Conservation (phyloP, 2,888 invertebrate species). For the Zygogramma bicolorata region DNA sequence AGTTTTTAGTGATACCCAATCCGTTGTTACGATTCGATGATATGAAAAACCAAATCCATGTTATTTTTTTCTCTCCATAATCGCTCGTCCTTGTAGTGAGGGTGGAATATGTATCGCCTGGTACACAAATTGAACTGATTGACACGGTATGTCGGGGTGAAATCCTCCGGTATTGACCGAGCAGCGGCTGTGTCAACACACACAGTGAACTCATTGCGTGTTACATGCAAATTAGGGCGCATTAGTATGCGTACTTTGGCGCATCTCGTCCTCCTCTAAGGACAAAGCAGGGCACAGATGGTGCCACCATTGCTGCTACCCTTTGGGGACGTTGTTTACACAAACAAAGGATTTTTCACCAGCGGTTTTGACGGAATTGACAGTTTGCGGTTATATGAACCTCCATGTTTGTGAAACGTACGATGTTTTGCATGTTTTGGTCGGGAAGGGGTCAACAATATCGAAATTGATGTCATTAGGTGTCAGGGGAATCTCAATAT, state of each 20-base stretch:
- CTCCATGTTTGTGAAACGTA: slow-evolving; percentile 36
- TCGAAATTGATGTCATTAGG: neutral
- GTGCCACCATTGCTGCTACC: slow-evolving; percentile 55
- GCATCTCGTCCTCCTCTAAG: slow-evolving; percentile 59
- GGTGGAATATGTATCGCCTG: neutral
- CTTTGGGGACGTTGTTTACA: slow-evolving; percentile 63
- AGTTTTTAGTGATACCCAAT: too few relatives aligned
- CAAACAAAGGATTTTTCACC: slow-evolving; percentile 63
- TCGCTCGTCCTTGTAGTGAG: too few relatives aligned
- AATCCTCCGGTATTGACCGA: slow-evolving; percentile 45
- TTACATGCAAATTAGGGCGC: slow-evolving; percentile 66
- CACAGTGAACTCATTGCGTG: slow-evolving; percentile 62
- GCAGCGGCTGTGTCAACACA: slow-evolving; percentile 66
- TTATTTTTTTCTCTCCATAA: too few relatives aligned
- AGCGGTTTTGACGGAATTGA: slow-evolving; percentile 55
- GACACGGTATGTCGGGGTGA: slow-evolving; percentile 55
- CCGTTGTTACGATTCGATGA: too few relatives aligned
- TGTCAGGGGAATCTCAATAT: neutral
- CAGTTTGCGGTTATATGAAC: slow-evolving; percentile 50
- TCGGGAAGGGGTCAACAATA: neutral
- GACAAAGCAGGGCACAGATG: slow-evolving; percentile 60
- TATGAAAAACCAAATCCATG: too few relatives aligned
- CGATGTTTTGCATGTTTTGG: slow-evolving; percentile 38
- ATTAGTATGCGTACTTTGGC: slow-evolving; percentile 66
- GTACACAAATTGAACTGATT: slow-evolving; percentile 57